Conservation (phyloP, 2,888 invertebrate species). For the Apocheima hispidaria region DNA sequence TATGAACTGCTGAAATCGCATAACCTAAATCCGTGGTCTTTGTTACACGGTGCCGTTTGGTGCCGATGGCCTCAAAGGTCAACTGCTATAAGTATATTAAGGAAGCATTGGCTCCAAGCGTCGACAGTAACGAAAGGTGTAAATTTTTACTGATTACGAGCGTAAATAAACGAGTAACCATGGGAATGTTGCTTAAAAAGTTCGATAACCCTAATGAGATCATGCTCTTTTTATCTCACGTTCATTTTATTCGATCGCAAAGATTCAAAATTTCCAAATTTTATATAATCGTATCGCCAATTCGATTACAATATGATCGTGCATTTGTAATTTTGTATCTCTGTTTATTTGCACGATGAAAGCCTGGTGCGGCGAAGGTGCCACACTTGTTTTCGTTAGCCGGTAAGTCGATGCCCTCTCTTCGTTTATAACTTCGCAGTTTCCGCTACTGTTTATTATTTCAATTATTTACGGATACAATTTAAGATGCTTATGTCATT, state of each 20-base stretch:
- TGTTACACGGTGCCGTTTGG: constrained; percentile 64
- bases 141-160: constrained; percentile 74
- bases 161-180: constrained; percentile 68
- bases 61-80: constrained; percentile 70
- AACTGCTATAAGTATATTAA: constrained; percentile 69
- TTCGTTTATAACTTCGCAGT: constrained; percentile 57
- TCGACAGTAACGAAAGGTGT: constrained; percentile 64
- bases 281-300: constrained; percentile 9
- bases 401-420: constrained; percentile 65
- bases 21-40: constrained; percentile 69
- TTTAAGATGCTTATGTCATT: constrained; percentile 57
- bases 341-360: constrained; percentile 30
- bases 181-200: constrained; percentile 58
- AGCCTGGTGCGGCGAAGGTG: constrained; percentile 43
- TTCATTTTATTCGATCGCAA: constrained; percentile 14
- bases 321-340: constrained; percentile 19
- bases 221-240: constrained; percentile 39
- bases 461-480: constrained; percentile 57
- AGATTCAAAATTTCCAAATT: constrained; percentile 10
- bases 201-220: constrained; percentile 66
- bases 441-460: constrained; percentile 60
- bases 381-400: constrained; percentile 58
- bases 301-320: constrained; percentile 16
- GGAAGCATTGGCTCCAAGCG: constrained; percentile 56
- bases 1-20: constrained; percentile 62